Base-by-base conservation (phyloP, 1,140 invertebrate species). In the Drosophila sulfurigaster region DNA sequence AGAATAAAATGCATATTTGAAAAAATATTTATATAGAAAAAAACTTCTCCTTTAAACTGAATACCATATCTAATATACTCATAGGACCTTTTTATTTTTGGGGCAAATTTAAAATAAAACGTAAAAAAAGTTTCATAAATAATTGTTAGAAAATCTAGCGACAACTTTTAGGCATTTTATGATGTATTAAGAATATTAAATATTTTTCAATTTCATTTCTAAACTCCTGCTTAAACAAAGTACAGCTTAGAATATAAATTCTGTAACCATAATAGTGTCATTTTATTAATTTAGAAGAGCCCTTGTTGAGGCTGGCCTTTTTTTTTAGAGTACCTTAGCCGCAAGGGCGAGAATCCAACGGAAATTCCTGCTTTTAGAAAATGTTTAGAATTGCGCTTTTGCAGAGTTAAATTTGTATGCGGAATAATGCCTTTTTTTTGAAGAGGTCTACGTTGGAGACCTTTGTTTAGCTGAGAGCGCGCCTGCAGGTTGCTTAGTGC, bases 371-470 rank as follows among this genome's bases (percentile, higher is more conserved):
- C 43, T 60, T 46, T 2, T 15, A 46, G 25, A 59, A 25, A 28
- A 10, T 58, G 10, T 58, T 20, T 58, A 58, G 45, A 43, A 38
- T 16, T 49, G 20, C 11, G 48, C 48, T 49, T 54, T 54, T 32
- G 35, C 13, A 54, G 28, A 49, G 6, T 32, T 15, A 8, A 13
- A 54, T 35, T 35, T n/a, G 28, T 7, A 43, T 43, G 7, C 11
- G n/a, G 13, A 30, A 52, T 32, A 30, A 0, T 0, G 25, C 11
- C 3, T 4, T 54, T 54, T 51, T n/a, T 51, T 54, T 35, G 7
- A 57, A 46, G 41, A 16, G 16, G 13, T 38, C 28, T 30, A 62
- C 3, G 58, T 75, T 75, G 64, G 59, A 54, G 65, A 49, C 43
- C 56, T 45, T n/a, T n/a, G 25, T 41, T 49, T 28, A 15, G 45